These are phyloP conservation scores for Trachelus stipa DNA, from an alignment of 2,888 invertebrate species.

Conservation along the genomic window DNA sequence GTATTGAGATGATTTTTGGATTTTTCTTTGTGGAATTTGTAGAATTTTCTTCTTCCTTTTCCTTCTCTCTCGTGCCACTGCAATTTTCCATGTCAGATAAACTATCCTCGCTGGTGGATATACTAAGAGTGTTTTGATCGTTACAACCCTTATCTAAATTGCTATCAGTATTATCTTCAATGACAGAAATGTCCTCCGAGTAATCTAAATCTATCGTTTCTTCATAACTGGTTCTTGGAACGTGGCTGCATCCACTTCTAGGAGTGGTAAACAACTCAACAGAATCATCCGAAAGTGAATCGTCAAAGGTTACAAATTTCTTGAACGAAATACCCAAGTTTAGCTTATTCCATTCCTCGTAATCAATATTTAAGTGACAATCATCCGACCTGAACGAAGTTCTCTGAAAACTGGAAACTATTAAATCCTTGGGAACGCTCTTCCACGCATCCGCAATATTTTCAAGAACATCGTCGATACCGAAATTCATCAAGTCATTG, in stretches of 20 bases:
- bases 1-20: too few relatives aligned
- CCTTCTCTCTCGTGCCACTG: not conserved
- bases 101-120: not conserved
- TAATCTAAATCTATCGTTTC: not conserved
- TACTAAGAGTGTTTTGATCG: not conserved
- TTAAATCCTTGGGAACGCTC: slow-evolving; percentile 43
- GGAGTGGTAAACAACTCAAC: not conserved
- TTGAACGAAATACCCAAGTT: slow-evolving; percentile 42
- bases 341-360: slow-evolving; percentile 41
- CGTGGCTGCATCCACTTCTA: not conserved
- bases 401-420: slow-evolving; percentile 50
- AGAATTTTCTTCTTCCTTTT: not conserved
- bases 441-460: slow-evolving; percentile 46
- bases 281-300: slow-evolving; percentile 34
- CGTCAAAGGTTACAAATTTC: slow-evolving; percentile 54
- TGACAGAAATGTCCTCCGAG: not conserved
- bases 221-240: not conserved
- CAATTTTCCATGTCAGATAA: not conserved
- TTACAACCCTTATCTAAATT: not conserved
- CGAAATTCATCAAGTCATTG: slow-evolving; percentile 31
- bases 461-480: slow-evolving; percentile 35
- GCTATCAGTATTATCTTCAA: not conserved
- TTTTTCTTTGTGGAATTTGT: too few relatives aligned
- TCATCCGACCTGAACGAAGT: slow-evolving; percentile 52
- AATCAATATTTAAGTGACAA: slow-evolving; percentile 38